Base-by-base conservation (phyloP, 2,113 vertebrate genomes). In the Pelecanus crispus region DNA sequence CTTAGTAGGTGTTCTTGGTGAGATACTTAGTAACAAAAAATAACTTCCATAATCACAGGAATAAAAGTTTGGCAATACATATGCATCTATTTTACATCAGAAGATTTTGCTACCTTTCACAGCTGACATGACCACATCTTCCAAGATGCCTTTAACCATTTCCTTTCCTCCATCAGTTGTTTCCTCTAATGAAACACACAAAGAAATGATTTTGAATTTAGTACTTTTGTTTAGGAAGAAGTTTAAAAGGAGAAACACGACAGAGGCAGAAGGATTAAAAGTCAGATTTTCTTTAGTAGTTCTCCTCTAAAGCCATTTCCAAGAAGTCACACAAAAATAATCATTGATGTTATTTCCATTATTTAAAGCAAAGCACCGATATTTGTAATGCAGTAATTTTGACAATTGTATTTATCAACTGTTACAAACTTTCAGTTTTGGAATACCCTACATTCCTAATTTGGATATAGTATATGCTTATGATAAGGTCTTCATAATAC, bases 101-200 rank as follows among this genome's bases (percentile, higher is more conserved):
- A 65, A 92, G 36, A 29, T 53, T 96, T 95, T 91, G 36, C 25
- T 96, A 98, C 98, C 98, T 98, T 97, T 96, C 79, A 98, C 84
- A 59, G 97, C 98, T 56, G 97, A 98, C 7, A 93, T 81, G 65
- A 98, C 98, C 70, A 98, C 97, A 66, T 98, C 98, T 88, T 98
- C 97, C 93, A 98, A 97, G 94, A 98, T 98, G 92, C 81, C 97
- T 97, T 98, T 97, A 92, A 98, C 97, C 94, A 98, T 92, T 78
- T 98, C 97, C 92, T 98, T 97, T 80, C 96, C 95, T 91, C 95
- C 98, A 8, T 97, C 95, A 90, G 80, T 71, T 55, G 92, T 42
- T 92, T 96, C 95, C 15, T 96, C 97, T 93, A 84, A 88, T 32
- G 73, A 97, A 97, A 94, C 10, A 97, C 18, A 94, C 2, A 65